Conservation (phyloP, 2,797 vertebrate species). For the Botia almorhae region DNA sequence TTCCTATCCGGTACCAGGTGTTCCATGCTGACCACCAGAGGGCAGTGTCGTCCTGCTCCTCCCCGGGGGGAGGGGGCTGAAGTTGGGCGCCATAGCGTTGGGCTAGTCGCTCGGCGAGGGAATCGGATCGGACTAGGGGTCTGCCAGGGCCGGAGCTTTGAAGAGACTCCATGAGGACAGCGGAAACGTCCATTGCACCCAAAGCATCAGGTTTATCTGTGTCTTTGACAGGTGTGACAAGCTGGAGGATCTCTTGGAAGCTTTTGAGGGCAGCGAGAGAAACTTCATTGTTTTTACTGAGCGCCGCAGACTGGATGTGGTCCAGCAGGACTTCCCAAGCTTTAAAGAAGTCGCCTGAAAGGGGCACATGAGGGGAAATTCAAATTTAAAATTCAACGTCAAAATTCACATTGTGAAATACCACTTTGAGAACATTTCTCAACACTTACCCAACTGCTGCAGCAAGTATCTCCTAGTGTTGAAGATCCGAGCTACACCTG, state of each 20-base stretch:
- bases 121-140: conserved; percentile 90
- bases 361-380: not conserved
- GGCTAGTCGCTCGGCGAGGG: conserved; percentile 89
- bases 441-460: conserved; percentile 88
- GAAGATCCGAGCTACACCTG: conserved; percentile 96
- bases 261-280: conserved; percentile 98
- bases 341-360: conserved; percentile 93
- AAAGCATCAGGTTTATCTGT: conserved; percentile 88
- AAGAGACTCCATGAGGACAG: conserved; percentile 87
- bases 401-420: not conserved
- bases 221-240: conserved; percentile 91
- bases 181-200: conserved; percentile 87
- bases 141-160: conserved; percentile 86
- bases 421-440: not conserved
- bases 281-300: conserved; percentile 99
- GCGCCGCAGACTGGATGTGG: conserved; percentile 97
- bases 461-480: conserved; percentile 95
- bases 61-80: conserved; percentile 83
- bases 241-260: conserved; percentile 98
- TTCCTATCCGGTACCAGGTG: conserved; percentile 95
- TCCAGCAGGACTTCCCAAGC: conserved; percentile 98
- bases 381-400: no score
- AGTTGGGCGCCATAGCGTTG: conserved; percentile 79
- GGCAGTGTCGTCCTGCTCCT: conserved; percentile 90
- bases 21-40: conserved; percentile 99